Evolutionary conservation across 1,140 invertebrate species (phyloP).

Genomic region (Dreissena polymorpha): DNA sequence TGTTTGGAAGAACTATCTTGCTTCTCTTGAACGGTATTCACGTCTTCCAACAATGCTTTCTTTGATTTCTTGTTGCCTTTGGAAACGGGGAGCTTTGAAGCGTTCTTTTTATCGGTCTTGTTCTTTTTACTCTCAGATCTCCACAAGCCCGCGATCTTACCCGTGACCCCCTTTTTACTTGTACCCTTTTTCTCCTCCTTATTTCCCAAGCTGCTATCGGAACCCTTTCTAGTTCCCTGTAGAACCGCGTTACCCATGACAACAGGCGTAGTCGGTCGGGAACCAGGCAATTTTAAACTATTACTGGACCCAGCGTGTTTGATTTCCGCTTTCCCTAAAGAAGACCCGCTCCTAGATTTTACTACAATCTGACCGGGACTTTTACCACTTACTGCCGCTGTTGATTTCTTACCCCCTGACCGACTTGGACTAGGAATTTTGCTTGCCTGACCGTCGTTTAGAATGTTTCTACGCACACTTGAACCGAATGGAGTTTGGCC

Average conservation of each 20-base stretch:
- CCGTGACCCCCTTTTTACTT: conserved; percentile 86
- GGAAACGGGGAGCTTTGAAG: conserved; percentile 62
- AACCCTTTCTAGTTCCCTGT: conserved; percentile 57
- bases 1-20: conserved; percentile 27
- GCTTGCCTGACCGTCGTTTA: conserved; percentile 42
- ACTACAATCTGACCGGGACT: conserved; percentile 51
- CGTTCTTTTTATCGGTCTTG: conserved; percentile 49
- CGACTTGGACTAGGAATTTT: conserved; percentile 50
- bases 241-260: conserved; percentile 40
- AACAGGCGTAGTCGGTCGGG: conserved; percentile 69
- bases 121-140: conserved; percentile 83
- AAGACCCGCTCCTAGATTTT: conserved; percentile 62
- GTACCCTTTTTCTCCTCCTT: conserved; percentile 58
- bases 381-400: conserved; percentile 13
- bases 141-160: conserved; percentile 94
- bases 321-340: conserved; percentile 59
- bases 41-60: not conserved
- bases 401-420: conserved; percentile 53
- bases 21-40: not conserved
- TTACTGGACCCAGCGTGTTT: conserved; percentile 55
- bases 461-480: not conserved
- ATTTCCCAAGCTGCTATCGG: conserved; percentile 74
- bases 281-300: conserved; percentile 63
- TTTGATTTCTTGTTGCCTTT: conserved; percentile 37
- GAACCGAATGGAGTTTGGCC: conserved; percentile 45